phyloP scores from a whole-genome alignment of 1,140 invertebrate species.

The Polypedilum pembai region DNA sequence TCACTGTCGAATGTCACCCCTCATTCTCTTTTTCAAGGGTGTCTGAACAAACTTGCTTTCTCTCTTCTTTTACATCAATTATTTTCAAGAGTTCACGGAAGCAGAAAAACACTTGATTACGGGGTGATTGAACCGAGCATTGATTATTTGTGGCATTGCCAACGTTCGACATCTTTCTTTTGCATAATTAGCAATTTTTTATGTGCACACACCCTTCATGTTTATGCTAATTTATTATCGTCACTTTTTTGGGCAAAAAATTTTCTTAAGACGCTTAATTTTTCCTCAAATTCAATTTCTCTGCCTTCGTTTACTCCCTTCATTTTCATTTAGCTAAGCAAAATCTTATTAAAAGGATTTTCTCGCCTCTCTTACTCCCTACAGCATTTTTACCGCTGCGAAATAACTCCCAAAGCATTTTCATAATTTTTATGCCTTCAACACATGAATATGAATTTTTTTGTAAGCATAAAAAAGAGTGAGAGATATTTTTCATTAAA shows the following conservation, averaged over 20 bases:
- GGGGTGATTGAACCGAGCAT: constrained; percentile 7
- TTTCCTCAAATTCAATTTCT: constrained; percentile 4
- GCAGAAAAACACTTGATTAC: constrained; percentile 11
- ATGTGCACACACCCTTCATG: neutral
- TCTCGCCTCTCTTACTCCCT: neutral
- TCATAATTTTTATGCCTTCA: neutral
- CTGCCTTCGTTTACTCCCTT: neutral
- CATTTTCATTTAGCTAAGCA: neutral
- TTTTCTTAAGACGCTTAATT: neutral
- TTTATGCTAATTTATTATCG: neutral
- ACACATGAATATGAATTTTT: no score
- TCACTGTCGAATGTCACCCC: constrained; percentile 5
- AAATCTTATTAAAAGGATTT: constrained; percentile 19
- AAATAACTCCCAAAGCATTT: neutral
- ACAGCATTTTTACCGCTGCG: neutral
- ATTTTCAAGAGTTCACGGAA: constrained; percentile 11
- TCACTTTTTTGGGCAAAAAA: neutral
- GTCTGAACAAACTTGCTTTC: neutral
- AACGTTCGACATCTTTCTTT: neutral
- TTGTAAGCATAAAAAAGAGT: neutral
- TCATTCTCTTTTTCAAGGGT: neutral
- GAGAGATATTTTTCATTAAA: neutral
- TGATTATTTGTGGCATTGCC: neutral
- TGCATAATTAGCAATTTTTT: constrained; percentile 19
- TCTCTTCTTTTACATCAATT: neutral